These are phyloP conservation scores for Callorhinus ursinus DNA, from an alignment of 2,113 vertebrate genomes.

Conservation along the genomic window DNA sequence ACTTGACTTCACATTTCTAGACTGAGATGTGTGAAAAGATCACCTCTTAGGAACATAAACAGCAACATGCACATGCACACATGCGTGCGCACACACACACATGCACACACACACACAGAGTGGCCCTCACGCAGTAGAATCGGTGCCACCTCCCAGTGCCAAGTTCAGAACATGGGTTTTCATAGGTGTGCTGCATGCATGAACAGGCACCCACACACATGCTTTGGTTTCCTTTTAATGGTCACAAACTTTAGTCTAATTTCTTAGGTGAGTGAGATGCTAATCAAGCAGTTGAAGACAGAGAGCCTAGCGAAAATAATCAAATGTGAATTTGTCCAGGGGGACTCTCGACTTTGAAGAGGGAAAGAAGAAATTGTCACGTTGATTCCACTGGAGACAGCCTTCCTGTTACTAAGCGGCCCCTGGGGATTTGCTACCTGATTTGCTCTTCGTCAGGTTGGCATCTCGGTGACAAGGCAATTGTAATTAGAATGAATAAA, in stretches of 20 bases:
- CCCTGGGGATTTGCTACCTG: conserved; percentile 85
- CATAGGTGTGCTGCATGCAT: background rate
- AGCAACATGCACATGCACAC: background rate
- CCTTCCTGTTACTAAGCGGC: conserved; percentile 83
- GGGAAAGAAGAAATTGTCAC: conserved; percentile 88
- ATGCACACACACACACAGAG: background rate
- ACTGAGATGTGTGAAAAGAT: background rate
- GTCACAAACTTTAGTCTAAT: conserved; percentile 83
- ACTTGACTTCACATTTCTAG: background rate
- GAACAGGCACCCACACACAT: background rate
- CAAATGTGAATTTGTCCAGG: conserved; percentile 88
- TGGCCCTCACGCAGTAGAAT: background rate
- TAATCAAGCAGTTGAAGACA: conserved; percentile 88
- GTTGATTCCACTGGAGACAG: conserved; percentile 87
- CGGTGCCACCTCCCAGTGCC: background rate
- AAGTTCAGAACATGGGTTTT: background rate
- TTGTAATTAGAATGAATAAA: conserved; percentile 89
- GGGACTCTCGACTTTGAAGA: conserved; percentile 84
- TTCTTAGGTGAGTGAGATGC: conserved; percentile 88
- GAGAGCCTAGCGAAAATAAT: conserved; percentile 86
- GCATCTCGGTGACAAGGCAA: conserved; percentile 88
- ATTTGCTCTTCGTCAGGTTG: conserved; percentile 85
- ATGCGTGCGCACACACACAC: background rate
- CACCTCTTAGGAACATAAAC: background rate
- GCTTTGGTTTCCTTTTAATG: conserved; percentile 28